Conservation (phyloP, 2,888 invertebrate species). For the Meloe dianella region DNA sequence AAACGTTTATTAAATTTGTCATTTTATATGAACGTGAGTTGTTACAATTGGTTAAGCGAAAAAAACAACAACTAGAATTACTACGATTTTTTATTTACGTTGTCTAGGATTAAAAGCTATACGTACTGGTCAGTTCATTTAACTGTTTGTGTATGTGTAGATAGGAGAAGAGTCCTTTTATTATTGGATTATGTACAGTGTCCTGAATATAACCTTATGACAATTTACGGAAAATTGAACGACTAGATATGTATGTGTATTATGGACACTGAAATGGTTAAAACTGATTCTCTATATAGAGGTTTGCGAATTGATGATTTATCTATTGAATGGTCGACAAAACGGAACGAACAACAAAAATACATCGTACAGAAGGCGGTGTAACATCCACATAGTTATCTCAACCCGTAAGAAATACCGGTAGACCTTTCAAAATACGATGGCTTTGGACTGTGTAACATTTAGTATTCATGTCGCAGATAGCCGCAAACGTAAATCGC, state of each 20-base stretch:
- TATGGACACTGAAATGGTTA: constrained; percentile 22
- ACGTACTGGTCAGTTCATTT: background rate
- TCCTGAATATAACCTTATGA: constrained; percentile 28
- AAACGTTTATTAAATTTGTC: background rate
- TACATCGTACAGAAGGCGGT: constrained; percentile 29
- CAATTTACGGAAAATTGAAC: constrained; percentile 31
- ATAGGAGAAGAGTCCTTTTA: constrained; percentile 27
- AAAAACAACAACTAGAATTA: too few species aligned
- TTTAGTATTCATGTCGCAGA: constrained; percentile 42
- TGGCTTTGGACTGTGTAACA: constrained; percentile 33
- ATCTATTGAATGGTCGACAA: constrained; percentile 12
- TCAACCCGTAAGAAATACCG: constrained; percentile 25
- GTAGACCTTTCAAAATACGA: constrained; percentile 25
- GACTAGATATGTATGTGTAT: constrained; percentile 17
- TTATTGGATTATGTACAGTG: constrained; percentile 31
- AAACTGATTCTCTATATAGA: background rate
- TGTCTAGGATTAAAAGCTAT: background rate
- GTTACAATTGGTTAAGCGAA: background rate
- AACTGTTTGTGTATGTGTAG: constrained; percentile 8
- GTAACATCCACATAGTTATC: constrained; percentile 34
- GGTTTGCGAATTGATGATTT: constrained; percentile 27
- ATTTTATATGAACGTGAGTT: background rate
- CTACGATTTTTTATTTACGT: background rate
- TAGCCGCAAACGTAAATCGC: constrained; percentile 42
- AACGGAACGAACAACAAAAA: constrained; percentile 26